Base-by-base conservation (phyloP, 2,113 vertebrate genomes). In the Oreochromis niloticus region DNA sequence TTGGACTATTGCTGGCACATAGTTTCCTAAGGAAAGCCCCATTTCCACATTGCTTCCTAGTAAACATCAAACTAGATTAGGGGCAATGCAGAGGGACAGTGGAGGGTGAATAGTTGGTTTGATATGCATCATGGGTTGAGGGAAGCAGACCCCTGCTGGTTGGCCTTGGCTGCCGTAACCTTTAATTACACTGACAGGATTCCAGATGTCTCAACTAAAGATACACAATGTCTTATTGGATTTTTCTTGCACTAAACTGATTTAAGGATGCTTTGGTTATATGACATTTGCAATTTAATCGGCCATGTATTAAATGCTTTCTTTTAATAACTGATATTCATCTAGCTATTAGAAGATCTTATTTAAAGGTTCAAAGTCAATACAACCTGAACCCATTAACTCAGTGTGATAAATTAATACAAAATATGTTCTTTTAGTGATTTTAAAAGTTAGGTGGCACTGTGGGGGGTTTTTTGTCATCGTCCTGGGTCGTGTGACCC, bases 141-240 rank as follows among this genome's bases (percentile, higher is more conserved):
- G 83, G 87, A 85, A 86, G 85, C 88, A 56, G 91, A 92, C 87
- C 91, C 95, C 94, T 93, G 95, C 95, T 87, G 91, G 88, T 91
- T 89, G 92, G 91, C 90, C 91, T 94, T 75, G 86, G 79, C 94
- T 94, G 91, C 94, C 84, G 80, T 91, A 95, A 92, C 91, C 93
- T 95, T 95, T 96, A 95, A 95, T 96, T 95, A 95, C 88, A 92
- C 84, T 93, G 95, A 94, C 94, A 96, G 88, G 79, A 52, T 84
- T 93, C 91, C 94, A 95, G 95, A 96, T 95, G 92, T 92, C 91
- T 90, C 66, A 61, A 36, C 82, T 85, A 80, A 85, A 87, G 73
- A 89, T 39, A 87, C 68, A 82, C 61, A 13, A 32, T 79, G 6
- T 80, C 48, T 9, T 7, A 39, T 16, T 83, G 43, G 6, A 41